Evolutionary conservation across 2,888 invertebrate species (phyloP), one percentile per base, ranked within the genome.

Genomic region (Megastigmus dorsalis): DNA sequence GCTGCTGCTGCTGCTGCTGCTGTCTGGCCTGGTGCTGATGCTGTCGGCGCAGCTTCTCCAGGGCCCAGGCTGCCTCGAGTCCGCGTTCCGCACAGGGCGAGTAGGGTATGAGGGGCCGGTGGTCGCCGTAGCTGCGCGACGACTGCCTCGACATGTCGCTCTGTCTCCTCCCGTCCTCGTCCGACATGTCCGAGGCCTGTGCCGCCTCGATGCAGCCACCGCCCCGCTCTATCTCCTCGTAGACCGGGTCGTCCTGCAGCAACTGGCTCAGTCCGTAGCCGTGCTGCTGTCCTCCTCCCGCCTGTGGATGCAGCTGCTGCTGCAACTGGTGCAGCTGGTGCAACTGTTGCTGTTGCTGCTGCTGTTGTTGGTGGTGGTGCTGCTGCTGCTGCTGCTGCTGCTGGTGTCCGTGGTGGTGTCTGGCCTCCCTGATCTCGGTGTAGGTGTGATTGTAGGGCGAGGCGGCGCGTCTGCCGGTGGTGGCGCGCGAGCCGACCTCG

Each of bases 71-170:
- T 80, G 78, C 15, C 15, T 72, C 71, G 76, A 89, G 86, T 75
- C 87, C 88, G 15, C 92, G 89, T 70, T 93, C 93, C 38, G 91
- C 85, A 15, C 90, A 93, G 10, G 93, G 93, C 81, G 93, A 93
- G 86, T 93, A 93, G 0, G 94, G 93, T 78, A 95, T 94, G 80
- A 95, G 88, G n/a, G 95, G 95, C 45, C 94, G 90, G 82, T 94
- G 94, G 84, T 95, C 95, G 13, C 94, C 94, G 88, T 94, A 94
- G 81, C 94, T 94, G 80, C 94, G 92, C 38, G 94, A 94, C 7
- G 90, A 92, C 82, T 92, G 92, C 63, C 92, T 89, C 77, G 93
- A 93, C 90, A 92, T 91, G 86, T 92, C 92, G 83, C 93, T 93
- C 84, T 93, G 93, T 65, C 94, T 89, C 82, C 93, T 92, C 59